Conservation (phyloP, 2,797 vertebrate genomes). For the Poecilia picta region DNA sequence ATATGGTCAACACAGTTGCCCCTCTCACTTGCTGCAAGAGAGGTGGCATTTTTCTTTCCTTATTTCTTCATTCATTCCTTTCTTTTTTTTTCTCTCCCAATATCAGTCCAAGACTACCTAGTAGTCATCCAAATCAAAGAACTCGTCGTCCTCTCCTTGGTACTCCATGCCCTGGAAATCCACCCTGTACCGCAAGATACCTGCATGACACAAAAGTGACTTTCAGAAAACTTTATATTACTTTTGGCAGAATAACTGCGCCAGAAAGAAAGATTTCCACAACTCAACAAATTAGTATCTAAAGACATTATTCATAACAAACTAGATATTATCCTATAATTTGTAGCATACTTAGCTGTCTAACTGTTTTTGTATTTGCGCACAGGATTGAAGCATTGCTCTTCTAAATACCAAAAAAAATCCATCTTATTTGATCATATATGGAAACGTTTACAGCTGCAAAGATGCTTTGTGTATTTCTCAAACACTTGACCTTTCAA, state of each 20-base stretch:
- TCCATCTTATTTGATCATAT: background rate
- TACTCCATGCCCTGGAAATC: constrained; percentile 99
- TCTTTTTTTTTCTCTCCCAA: constrained; percentile 76
- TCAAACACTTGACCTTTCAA: background rate
- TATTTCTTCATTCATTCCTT: constrained; percentile 85
- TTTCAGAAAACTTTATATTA: constrained; percentile 7
- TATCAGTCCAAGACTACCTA: constrained; percentile 95
- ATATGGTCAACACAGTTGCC: constrained; percentile 77
- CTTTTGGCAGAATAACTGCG: constrained; percentile 5
- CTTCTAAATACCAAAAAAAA: background rate
- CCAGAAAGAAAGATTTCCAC: background rate
- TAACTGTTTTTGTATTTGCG: background rate
- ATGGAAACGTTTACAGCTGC: background rate
- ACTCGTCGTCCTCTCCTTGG: constrained; percentile 98
- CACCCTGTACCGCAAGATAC: constrained; percentile 99
- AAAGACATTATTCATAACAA: background rate
- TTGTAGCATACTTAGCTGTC: background rate
- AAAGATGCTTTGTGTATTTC: background rate
- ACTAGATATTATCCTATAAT: background rate
- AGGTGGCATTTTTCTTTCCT: constrained; percentile 82
- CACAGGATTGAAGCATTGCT: background rate
- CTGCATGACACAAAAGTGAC: constrained; percentile 73
- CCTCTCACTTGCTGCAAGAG: constrained; percentile 83
- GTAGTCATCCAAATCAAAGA: constrained; percentile 99
- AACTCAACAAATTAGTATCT: constrained; percentile 1